Percentiles rank a stretch among this genome's conserved stretches.
Evolutionary conservation across 2,113 vertebrate genomes (phyloP).

Genomic region (Labrus mixtus): DNA sequence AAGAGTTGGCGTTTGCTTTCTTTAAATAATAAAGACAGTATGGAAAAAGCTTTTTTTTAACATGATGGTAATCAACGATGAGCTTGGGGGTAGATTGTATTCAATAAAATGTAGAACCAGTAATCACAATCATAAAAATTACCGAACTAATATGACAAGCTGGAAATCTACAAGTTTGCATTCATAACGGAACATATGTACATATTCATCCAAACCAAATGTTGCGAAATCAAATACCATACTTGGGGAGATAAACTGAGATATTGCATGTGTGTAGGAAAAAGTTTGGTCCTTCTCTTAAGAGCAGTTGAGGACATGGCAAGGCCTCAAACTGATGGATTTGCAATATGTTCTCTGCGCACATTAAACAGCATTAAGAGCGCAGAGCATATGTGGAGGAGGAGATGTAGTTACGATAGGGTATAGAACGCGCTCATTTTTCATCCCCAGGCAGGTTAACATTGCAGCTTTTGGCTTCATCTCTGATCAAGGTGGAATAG

Average conservation of each 20-base stretch:
- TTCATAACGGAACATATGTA: background rate
- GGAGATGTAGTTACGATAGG: background rate
- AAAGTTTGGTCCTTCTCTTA: background rate
- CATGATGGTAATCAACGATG: background rate
- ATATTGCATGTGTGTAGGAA: background rate
- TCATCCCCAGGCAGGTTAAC: constrained; percentile 13
- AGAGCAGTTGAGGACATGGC: constrained; percentile 45
- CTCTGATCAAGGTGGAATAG: constrained; percentile 18
- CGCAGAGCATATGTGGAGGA: background rate
- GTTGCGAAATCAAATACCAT: background rate
- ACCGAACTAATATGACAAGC: background rate
- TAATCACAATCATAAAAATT: background rate
- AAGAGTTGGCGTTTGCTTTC: background rate
- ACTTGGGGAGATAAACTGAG: background rate
- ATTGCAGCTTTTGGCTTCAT: constrained; percentile 11
- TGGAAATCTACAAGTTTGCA: background rate
- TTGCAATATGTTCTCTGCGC: constrained; percentile 28
- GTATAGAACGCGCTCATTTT: constrained; percentile 2
- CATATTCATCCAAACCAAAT: constrained; percentile 7
- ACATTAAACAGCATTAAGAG: background rate
- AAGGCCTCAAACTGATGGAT: constrained; percentile 32
- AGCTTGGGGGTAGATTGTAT: background rate
- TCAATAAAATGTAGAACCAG: background rate
- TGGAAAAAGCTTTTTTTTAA: background rate
- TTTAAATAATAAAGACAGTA: background rate